These are phyloP conservation scores for Pammene aurita DNA, from an alignment of 2,888 invertebrate species.

Conservation along the genomic window DNA sequence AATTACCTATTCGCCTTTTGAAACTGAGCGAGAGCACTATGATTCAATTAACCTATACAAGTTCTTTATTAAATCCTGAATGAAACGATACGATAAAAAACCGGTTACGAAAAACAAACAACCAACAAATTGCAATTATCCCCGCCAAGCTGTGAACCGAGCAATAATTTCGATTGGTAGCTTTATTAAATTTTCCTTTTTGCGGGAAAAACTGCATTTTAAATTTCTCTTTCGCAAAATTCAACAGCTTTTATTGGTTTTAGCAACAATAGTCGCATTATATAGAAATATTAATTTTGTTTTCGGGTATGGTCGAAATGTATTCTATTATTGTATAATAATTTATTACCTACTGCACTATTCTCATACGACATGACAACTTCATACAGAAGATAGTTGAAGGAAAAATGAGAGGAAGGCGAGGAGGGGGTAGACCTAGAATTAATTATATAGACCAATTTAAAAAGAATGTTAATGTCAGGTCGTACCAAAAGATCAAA, in stretches of 20 bases:
- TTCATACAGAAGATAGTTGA: too few species aligned
- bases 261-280: background rate
- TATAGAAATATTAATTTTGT: constrained; percentile 2
- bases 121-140: constrained; percentile 36
- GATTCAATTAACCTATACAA: constrained; percentile 12
- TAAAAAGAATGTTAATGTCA: too few species aligned
- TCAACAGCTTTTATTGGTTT: constrained; percentile 32
- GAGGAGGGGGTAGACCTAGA: too few species aligned
- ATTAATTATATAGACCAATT: too few species aligned
- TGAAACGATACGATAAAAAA: constrained; percentile 17
- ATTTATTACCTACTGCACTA: too few species aligned
- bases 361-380: too few species aligned
- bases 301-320: too few species aligned
- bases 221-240: constrained; percentile 22
- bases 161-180: constrained; percentile 34
- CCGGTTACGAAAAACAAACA: constrained; percentile 18
- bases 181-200: constrained; percentile 38
- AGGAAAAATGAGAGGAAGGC: too few species aligned
- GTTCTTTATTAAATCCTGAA: constrained; percentile 20
- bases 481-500: too few species aligned
- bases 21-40: background rate
- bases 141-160: constrained; percentile 36
- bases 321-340: too few species aligned
- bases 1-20: background rate
- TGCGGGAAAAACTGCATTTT: constrained; percentile 30